A percentile compares a stretch with the other conserved stretches of the same genome.
These are phyloP conservation scores for Bombylius major DNA, from an alignment of 2,888 invertebrate species.

Conservation along the genomic window DNA sequence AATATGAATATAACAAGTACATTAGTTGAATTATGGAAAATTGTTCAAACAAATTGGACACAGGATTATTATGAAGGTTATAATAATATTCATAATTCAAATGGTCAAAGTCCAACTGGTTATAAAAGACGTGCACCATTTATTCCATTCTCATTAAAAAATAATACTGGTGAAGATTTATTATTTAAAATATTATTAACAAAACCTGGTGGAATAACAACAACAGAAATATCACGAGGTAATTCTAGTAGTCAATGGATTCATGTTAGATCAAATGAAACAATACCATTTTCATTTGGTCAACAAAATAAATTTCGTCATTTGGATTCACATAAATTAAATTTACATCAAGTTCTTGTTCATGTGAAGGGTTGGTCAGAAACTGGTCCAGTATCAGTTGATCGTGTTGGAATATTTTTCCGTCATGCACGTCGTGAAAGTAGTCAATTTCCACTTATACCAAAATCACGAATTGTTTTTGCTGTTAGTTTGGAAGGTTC, in stretches of 20 bases:
- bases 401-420: conserved; percentile 91
- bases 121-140: conserved; percentile 76
- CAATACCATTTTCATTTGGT: conserved; percentile 77
- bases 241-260: conserved; percentile 48
- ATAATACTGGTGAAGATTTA: conserved; percentile 77
- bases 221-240: conserved; percentile 24
- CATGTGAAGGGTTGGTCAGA: conserved; percentile 81
- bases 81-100: conserved; percentile 7
- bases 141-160: conserved; percentile 85
- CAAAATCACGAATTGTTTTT: conserved; percentile 72
- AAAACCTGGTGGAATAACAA: conserved; percentile 46
- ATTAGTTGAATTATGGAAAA: conserved; percentile 66
- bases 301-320: conserved; percentile 57
- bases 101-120: conserved; percentile 21
- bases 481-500: conserved; percentile 86
- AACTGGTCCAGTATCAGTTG: conserved; percentile 83
- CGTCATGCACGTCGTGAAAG: conserved; percentile 45
- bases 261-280: conserved; percentile 57
- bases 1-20: conserved; percentile 84
- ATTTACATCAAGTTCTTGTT: conserved; percentile 78
- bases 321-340: conserved; percentile 60
- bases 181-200: conserved; percentile 76
- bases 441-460: conserved; percentile 14
- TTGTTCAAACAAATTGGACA: conserved; percentile 78
- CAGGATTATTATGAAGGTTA: conserved; percentile 52